Evolutionary conservation across 2,113 vertebrate species (phyloP).

Genomic region (Neoarius graeffei): DNA sequence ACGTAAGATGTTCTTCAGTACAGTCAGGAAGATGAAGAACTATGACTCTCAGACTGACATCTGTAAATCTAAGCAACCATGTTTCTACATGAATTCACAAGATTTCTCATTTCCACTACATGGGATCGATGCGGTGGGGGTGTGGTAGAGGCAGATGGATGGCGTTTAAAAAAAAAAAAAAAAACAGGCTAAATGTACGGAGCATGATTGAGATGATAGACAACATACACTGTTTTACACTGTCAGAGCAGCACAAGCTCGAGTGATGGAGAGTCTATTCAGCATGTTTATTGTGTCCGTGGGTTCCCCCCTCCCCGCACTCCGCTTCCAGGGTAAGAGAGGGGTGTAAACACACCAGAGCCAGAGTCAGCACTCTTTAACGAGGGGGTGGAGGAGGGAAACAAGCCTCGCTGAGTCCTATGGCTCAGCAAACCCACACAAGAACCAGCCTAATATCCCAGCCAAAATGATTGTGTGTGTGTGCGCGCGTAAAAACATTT

Average conservation of each 20-base stretch:
- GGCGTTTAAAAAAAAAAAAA: not conserved
- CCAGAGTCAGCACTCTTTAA: slow-evolving; percentile 76
- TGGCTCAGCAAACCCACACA: slow-evolving; percentile 76
- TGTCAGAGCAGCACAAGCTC: slow-evolving; percentile 12
- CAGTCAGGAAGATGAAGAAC: too few relatives aligned
- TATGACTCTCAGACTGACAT: not conserved
- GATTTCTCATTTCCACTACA: not conserved
- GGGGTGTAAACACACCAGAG: slow-evolving; percentile 73
- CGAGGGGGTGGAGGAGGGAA: slow-evolving; percentile 34
- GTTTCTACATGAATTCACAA: not conserved
- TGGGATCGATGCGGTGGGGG: not conserved
- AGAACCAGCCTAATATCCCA: slow-evolving; percentile 21
- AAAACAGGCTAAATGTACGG: not conserved
- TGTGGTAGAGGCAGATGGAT: not conserved
- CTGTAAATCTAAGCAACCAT: not conserved
- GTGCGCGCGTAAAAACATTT: slow-evolving; percentile 49
- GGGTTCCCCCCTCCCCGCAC: not conserved
- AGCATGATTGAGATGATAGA: not conserved
- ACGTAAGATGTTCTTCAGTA: too few relatives aligned
- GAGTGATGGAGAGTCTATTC: slow-evolving; percentile 63
- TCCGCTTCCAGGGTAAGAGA: slow-evolving; percentile 50
- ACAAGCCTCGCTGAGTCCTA: slow-evolving; percentile 62
- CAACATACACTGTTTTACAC: not conserved
- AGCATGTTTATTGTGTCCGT: slow-evolving; percentile 77
- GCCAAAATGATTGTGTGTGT: not conserved